Evolutionary conservation across 2,888 invertebrate species (phyloP).

Genomic region (Alcis repandata): DNA sequence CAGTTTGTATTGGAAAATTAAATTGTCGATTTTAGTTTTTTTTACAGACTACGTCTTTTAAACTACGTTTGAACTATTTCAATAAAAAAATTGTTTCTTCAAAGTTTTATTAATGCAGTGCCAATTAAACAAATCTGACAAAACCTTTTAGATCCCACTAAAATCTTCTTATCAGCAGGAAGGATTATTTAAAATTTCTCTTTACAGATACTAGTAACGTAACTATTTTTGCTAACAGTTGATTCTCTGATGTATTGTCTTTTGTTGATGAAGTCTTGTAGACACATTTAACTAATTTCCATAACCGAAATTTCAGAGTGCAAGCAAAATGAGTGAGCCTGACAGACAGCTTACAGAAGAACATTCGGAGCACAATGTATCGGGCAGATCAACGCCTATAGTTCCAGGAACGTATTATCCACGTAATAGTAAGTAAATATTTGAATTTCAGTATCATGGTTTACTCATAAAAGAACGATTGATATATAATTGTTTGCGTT

Average conservation of each 20-base stretch:
- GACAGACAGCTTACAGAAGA: background rate
- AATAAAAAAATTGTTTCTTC: background rate
- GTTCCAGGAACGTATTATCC: slow-evolving; percentile 73
- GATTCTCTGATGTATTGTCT: background rate
- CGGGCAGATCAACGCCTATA: slow-evolving; percentile 44
- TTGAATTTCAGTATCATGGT: slow-evolving; percentile 5
- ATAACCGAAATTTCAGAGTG: slow-evolving; percentile 17
- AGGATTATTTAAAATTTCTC: background rate
- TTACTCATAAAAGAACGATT: background rate
- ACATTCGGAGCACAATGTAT: background rate
- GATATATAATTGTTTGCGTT: background rate
- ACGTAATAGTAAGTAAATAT: slow-evolving; percentile 61
- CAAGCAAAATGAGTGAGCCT: slow-evolving; percentile 9
- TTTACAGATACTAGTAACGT: background rate
- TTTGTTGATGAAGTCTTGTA: too few species aligned
- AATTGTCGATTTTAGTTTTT: too few species aligned
- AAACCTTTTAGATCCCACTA: background rate
- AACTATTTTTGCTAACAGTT: background rate
- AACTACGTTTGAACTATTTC: too few species aligned
- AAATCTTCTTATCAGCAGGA: slow-evolving; percentile 6
- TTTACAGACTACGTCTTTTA: too few species aligned
- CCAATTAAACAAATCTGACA: background rate
- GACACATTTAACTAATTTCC: background rate
- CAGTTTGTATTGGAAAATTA: too few species aligned
- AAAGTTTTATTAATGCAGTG: background rate